Evolutionary conservation across 2,113 vertebrate genomes (phyloP), one percentile per base, ranked within the genome.

Genomic region (Heterotilapia buettikoferi): DNA sequence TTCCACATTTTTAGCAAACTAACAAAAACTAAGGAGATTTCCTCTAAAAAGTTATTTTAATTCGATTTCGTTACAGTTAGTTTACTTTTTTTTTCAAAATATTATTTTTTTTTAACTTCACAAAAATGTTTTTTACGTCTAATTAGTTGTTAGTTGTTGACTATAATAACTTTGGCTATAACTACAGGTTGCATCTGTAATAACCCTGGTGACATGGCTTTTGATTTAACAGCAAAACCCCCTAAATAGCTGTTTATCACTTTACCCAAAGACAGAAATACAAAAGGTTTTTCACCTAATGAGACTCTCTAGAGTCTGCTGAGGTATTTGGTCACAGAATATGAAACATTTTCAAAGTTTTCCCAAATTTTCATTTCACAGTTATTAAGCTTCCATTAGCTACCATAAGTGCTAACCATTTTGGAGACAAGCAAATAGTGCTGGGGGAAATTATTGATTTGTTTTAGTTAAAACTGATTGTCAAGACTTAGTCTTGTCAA

Each of bases 51-150:
- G 3, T 68, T 40, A 68, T 24, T 68, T 68, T 68, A 24, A 24
- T 68, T 40, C 0, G 6, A 40, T 68, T 66, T 68, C 0, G 0
- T 1, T 66, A 38, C 0, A 66, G 0, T 66, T 5, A 2, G 7
- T 68, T 68, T 9, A 9, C 11, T 14, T 40, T 68, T 66, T 10
- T 52, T 66, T 63, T 12, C 18, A 40, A 40, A 40, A 40, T 21
- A 21, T 21, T 8, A n/a, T 68, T 40, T 68, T 68, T 8, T 40
- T 40, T 68, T 68, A 14, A 68, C 19, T 40, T 66, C 19, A 38
- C 0, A 0, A 66, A 66, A 66, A 66, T 66, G 6, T 12, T 61
- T 31, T 61, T 61, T 1, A 59, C 14, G 0, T 68, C 4, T 40
- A 68, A 13, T 68, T 21, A 68, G 33, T n/a, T 66, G 3, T 21